phyloP scores from a whole-genome alignment of 2,888 invertebrate genomes.

The Leistus spinibarbis region DNA sequence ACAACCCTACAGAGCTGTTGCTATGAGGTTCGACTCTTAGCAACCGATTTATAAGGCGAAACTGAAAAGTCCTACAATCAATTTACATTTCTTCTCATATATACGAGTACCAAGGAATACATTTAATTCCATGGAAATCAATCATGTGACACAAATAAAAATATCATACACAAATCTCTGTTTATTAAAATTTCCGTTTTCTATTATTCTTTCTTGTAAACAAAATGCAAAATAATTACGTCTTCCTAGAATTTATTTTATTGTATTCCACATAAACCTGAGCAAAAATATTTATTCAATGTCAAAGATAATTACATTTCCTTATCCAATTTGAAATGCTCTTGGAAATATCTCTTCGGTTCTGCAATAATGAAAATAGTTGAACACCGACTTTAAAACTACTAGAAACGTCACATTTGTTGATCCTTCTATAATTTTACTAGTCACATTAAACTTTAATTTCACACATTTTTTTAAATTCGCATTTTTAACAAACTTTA shows the following conservation, averaged over 20 bases:
- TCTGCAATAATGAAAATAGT: too few relatives aligned
- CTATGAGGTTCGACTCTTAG: background rate
- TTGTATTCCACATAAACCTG: background rate
- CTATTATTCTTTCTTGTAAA: background rate
- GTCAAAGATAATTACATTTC: background rate
- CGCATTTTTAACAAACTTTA: too few relatives aligned
- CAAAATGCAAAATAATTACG: background rate
- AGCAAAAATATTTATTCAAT: background rate
- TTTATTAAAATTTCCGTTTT: background rate
- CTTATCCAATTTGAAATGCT: too few relatives aligned
- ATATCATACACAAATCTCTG: too few relatives aligned
- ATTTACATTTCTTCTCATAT: background rate
- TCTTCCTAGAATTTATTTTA: background rate
- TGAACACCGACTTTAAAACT: too few relatives aligned
- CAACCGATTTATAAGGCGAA: background rate
- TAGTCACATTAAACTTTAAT: too few relatives aligned
- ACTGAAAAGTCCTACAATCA: background rate
- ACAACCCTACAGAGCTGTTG: background rate
- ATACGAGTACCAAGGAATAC: background rate
- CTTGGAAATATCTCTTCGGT: too few relatives aligned
- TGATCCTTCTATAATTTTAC: too few relatives aligned
- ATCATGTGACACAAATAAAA: background rate
- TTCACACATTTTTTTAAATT: too few relatives aligned
- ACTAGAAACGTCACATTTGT: too few relatives aligned
- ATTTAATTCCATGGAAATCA: background rate